Base-by-base conservation (phyloP, 2,797 vertebrate species). In the Benthosema pterotum region DNA sequence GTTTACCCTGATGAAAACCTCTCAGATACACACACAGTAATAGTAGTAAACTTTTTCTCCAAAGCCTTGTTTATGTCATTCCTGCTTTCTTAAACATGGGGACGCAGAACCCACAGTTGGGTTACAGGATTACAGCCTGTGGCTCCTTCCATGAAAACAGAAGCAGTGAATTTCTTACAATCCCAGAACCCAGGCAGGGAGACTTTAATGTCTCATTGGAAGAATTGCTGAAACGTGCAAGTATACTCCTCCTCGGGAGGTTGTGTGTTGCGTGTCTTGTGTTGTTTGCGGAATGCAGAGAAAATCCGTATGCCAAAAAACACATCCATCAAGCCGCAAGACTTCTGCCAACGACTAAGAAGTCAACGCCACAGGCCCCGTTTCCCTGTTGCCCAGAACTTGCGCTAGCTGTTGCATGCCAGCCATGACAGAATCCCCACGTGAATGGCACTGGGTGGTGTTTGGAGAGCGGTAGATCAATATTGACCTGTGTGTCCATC, bases 401-500 rank as follows among this genome's bases (percentile, higher is more conserved):
- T 46, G 55, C 70, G 75, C 71, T 71, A 67, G 75, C 71, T 71
- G 69, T 67, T 77, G 69, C 67, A n/a, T 55, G 62, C 63, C 58
- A 17, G 64, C 17, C 62, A 46, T 9, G 45, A 66, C 56, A n/a
- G 68, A 69, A 66, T 74, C 75, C 73, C 73, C 62, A 8, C 5
- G 50, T 65, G 77, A 78, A 75, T 50, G 67, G 52, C 56, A 49
- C 65, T 68, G 32, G 42, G 22, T 57, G 67, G 64, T 84, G 84
- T 87, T 67, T 86, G 53, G 63, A 80, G 74, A 84, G 80, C 62
- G 48, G 65, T 72, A 78, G 77, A 78, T 85, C 85, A 88, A 87
- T 82, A 77, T 6, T 83, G 84, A 89, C 79, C 82, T 63, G 53
- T 81, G 80, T 80, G 80, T 77, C 84, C 84, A 89, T 77, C 84